These are phyloP conservation scores for Bradypodion ventrale DNA, from an alignment of 2,797 vertebrate species.

Conservation along the genomic window DNA sequence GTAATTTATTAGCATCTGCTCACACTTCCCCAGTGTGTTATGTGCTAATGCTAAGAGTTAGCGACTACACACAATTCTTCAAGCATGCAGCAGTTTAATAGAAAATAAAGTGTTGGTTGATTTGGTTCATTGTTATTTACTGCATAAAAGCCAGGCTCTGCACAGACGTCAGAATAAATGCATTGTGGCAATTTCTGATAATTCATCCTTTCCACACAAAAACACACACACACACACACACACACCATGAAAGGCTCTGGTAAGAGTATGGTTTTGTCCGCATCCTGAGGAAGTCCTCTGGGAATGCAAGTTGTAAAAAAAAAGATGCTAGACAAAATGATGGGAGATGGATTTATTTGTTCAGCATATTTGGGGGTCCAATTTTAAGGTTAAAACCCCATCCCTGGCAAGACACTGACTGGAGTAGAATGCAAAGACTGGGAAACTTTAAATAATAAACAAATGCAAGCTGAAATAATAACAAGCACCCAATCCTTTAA, in stretches of 20 bases:
- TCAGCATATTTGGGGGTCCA: too few species aligned
- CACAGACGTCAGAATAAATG: background rate
- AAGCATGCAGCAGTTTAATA: rapidly evolving
- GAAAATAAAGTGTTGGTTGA: background rate
- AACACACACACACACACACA: too few species aligned
- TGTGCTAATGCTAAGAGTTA: background rate
- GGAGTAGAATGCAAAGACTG: too few species aligned
- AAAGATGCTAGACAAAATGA: too few species aligned
- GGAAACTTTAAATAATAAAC: too few species aligned
- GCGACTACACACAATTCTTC: rapidly evolving
- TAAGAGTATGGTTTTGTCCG: background rate
- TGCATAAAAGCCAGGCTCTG: background rate
- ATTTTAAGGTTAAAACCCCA: too few species aligned
- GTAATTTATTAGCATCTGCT: constrained; percentile 53
- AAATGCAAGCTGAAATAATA: too few species aligned
- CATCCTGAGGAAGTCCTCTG: too few species aligned
- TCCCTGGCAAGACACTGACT: too few species aligned
- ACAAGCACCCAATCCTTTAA: too few species aligned
- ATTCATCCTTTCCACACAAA: background rate
- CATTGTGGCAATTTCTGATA: background rate
- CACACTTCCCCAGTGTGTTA: background rate
- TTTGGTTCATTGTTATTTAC: background rate
- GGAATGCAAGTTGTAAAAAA: too few species aligned
- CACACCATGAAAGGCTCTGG: background rate
- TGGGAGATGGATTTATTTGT: too few species aligned